Conservation (phyloP, 2,113 vertebrate species). For the Hiodon alosoides region DNA sequence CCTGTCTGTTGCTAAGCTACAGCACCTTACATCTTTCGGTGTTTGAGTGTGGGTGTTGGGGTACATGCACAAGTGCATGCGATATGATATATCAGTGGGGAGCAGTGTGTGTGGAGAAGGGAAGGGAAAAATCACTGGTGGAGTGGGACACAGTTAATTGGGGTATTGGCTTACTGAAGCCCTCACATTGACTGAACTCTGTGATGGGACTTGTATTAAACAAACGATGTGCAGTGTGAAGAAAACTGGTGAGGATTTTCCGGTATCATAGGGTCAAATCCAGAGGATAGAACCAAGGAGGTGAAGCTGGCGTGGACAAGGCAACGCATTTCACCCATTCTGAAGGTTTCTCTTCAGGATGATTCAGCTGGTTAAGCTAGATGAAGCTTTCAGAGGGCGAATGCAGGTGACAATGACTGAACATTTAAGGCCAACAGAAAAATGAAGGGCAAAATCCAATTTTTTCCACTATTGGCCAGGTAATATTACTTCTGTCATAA, state of each 20-base stretch:
- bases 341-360: too few species aligned
- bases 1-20: slow-evolving; percentile 75
- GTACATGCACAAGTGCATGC: slow-evolving; percentile 41
- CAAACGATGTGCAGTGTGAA: too few species aligned
- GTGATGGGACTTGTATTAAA: neutral
- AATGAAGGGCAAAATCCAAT: neutral
- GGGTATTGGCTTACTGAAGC: too few species aligned
- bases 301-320: neutral
- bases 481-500: neutral
- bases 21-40: slow-evolving; percentile 63
- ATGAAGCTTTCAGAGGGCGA: too few species aligned
- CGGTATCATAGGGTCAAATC: neutral
- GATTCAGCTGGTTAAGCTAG: too few species aligned
- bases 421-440: neutral
- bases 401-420: too few species aligned
- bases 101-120: neutral
- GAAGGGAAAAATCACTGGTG: neutral
- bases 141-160: too few species aligned
- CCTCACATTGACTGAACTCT: too few species aligned
- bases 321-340: neutral
- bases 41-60: slow-evolving; percentile 24
- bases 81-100: neutral
- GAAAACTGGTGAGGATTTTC: too few species aligned
- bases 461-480: neutral
- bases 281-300: neutral